Percentiles rank a stretch among this genome's conserved stretches.
Evolutionary conservation across 2,888 invertebrate species (phyloP).

Genomic region (Frankliniella intonsa): DNA sequence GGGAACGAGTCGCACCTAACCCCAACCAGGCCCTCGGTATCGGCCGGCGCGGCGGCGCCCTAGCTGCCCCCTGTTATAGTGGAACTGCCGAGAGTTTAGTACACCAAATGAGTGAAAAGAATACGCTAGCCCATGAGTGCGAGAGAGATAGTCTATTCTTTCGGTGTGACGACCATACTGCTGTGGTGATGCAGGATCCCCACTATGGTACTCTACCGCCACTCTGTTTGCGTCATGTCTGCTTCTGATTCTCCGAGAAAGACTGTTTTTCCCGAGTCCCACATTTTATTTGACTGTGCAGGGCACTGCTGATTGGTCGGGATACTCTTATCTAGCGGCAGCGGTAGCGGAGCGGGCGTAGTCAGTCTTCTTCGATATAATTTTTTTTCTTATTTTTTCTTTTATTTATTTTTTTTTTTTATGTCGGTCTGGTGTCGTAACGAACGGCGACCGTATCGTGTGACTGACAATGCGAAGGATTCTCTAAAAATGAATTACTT

Average conservation of each 20-base stretch:
- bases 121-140: no score
- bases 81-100: no score
- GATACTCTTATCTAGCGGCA: neutral
- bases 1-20: neutral
- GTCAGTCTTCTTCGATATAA: neutral
- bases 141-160: no score
- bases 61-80: neutral
- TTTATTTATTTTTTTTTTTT: neutral
- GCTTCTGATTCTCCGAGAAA: neutral
- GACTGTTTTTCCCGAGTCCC: neutral
- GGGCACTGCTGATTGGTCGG: neutral
- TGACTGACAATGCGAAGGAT: neutral
- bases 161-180: no score
- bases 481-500: no score
- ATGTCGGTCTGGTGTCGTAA: neutral
- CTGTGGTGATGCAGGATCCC: no score
- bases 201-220: no score
- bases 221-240: neutral
- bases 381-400: no score
- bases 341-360: neutral
- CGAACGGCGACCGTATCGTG: neutral
- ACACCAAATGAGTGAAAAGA: no score
- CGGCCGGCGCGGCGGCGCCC: neutral
- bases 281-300: slow-evolving; percentile 3
- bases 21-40: neutral